These are phyloP conservation scores for Caretta caretta DNA, from an alignment of 2,113 vertebrate species.

Conservation along the genomic window DNA sequence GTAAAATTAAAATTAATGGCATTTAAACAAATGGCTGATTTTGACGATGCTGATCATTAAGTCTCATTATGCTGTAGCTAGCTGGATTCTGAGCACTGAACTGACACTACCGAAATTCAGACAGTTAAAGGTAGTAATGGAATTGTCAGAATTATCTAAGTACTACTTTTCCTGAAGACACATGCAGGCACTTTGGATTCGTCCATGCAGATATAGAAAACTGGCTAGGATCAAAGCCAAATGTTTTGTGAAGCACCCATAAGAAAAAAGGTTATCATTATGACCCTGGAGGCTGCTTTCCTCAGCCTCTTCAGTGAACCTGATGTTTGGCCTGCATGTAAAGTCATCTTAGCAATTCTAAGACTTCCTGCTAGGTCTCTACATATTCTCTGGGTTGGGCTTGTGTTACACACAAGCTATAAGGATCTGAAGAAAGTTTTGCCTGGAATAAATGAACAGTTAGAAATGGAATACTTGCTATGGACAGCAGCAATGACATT, in stretches of 20 bases:
- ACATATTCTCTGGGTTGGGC: background rate
- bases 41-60: background rate
- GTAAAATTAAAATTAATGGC: background rate
- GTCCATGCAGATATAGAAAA: background rate
- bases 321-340: background rate
- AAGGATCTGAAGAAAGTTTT: background rate
- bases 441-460: slow-evolving; percentile 17
- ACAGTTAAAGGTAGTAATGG: background rate
- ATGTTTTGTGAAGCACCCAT: background rate
- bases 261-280: background rate
- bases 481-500: background rate
- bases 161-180: slow-evolving; percentile 26
- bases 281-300: background rate
- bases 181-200: background rate
- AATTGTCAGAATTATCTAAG: slow-evolving; percentile 47
- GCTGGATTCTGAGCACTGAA: background rate
- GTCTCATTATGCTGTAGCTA: background rate
- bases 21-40: background rate
- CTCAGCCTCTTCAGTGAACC: background rate
- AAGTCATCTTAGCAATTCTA: slow-evolving; percentile 1
- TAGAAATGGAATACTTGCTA: slow-evolving; percentile 5
- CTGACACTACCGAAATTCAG: background rate
- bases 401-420: background rate
- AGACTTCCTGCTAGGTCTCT: background rate
- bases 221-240: slow-evolving; percentile 6